phyloP scores from a whole-genome alignment of 2,888 invertebrate genomes.

The Ophion costatus region DNA sequence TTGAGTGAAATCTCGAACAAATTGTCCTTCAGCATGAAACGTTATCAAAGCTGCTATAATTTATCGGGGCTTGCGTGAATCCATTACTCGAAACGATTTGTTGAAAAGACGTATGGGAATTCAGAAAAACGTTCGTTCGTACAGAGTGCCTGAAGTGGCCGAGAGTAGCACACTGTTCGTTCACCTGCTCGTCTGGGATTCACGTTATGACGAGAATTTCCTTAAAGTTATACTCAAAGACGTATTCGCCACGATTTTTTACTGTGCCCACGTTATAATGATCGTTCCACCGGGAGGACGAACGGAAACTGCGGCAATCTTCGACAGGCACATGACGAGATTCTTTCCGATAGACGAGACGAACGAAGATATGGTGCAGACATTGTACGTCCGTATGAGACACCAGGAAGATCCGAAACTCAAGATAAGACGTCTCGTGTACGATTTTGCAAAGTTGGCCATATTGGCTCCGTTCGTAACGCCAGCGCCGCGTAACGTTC shows the following conservation, averaged over 20 bases:
- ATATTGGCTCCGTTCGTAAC: not conserved
- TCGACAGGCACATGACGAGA: conserved; percentile 77
- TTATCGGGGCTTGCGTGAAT: conserved; percentile 34
- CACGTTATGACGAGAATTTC: conserved; percentile 81
- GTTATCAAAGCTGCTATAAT: not conserved
- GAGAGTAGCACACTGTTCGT: conserved; percentile 86
- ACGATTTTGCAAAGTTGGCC: conserved; percentile 27
- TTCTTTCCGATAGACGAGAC: conserved; percentile 74
- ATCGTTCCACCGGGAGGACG: conserved; percentile 84
- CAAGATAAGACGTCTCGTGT: conserved; percentile 75
- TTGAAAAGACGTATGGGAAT: not conserved
- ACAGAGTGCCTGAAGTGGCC: conserved; percentile 83
- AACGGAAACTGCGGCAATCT: conserved; percentile 80
- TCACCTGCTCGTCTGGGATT: conserved; percentile 86
- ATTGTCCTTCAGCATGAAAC: not conserved
- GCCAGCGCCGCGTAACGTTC: too few species aligned
- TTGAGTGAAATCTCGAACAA: not conserved
- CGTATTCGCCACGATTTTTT: conserved; percentile 85
- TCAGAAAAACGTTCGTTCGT: conserved; percentile 25
- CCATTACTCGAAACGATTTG: conserved; percentile 64
- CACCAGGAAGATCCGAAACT: conserved; percentile 67
- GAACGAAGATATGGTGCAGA: conserved; percentile 74
- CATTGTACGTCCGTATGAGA: conserved; percentile 78
- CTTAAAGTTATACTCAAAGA: conserved; percentile 81
- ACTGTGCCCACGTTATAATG: conserved; percentile 85